phyloP scores from a whole-genome alignment of 1,140 invertebrate species.

The Chrysomallon squamiferum region DNA sequence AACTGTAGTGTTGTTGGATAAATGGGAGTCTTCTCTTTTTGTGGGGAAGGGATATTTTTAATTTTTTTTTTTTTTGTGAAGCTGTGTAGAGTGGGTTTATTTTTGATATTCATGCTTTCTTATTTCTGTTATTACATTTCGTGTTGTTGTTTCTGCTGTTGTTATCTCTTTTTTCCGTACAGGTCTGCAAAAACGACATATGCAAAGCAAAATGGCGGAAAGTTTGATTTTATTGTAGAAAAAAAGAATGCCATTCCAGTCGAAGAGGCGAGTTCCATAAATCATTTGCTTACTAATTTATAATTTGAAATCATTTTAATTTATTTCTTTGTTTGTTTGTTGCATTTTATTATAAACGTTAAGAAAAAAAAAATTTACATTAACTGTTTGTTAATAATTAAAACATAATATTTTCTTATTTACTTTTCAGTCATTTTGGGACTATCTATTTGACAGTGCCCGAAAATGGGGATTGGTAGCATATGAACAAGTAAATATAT shows the following conservation, averaged over 20 bases:
- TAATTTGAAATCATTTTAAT: too few relatives aligned
- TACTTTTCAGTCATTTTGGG: constrained; percentile 7
- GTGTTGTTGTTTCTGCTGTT: too few relatives aligned
- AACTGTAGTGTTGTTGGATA: too few relatives aligned
- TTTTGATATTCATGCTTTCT: too few relatives aligned
- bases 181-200: constrained; percentile 11
- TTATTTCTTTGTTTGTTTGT: too few relatives aligned
- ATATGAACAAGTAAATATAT: constrained; percentile 9
- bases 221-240: constrained; percentile 13
- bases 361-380: not conserved
- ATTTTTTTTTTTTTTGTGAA: too few relatives aligned
- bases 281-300: not conserved
- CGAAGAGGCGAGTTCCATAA: not conserved
- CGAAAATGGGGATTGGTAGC: constrained; percentile 6
- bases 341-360: too few relatives aligned
- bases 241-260: constrained; percentile 4
- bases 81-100: too few relatives aligned
- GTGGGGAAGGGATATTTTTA: too few relatives aligned
- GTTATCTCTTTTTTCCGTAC: too few relatives aligned
- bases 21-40: too few relatives aligned
- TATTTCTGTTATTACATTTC: too few relatives aligned
- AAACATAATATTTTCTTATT: not conserved
- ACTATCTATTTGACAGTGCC: constrained; percentile 5
- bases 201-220: constrained; percentile 12
- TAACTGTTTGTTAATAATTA: not conserved